phyloP scores from a whole-genome alignment of 2,113 vertebrate species.

The Penelope pileata region DNA sequence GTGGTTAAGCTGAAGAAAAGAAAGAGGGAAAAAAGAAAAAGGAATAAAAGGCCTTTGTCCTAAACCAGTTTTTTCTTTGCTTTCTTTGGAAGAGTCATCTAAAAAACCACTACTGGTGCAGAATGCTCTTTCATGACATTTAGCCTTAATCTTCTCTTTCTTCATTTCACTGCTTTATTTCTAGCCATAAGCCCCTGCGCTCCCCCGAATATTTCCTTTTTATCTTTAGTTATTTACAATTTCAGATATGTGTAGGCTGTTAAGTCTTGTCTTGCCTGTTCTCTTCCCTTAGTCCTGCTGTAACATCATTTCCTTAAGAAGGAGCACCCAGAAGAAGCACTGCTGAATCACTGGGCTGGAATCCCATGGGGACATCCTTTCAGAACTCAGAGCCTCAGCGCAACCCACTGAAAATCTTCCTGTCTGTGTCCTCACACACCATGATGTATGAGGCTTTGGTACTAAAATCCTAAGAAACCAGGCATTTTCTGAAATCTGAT shows the following conservation, averaged over 20 bases:
- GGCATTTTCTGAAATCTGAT: neutral
- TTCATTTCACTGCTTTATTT: constrained; percentile 17
- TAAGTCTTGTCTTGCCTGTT: neutral
- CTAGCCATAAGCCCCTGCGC: neutral
- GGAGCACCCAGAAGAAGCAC: neutral
- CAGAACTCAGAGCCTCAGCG: neutral
- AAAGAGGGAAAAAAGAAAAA: neutral
- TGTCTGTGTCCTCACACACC: neutral
- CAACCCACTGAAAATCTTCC: neutral
- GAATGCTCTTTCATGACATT: constrained; percentile 27
- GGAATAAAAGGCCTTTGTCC: neutral
- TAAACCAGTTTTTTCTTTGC: neutral
- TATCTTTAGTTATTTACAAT: neutral
- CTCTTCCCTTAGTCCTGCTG: neutral
- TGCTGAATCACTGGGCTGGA: neutral
- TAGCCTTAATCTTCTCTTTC: constrained; percentile 4
- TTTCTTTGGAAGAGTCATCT: constrained; percentile 12
- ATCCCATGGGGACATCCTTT: neutral
- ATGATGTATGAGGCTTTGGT: neutral
- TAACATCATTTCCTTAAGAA: neutral
- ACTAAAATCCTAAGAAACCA: neutral
- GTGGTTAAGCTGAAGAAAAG: neutral
- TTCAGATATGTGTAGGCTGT: neutral
- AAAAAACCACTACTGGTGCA: neutral
- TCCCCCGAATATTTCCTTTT: neutral